phyloP scores from a whole-genome alignment of 2,113 vertebrate genomes.

The Suricata suricatta region DNA sequence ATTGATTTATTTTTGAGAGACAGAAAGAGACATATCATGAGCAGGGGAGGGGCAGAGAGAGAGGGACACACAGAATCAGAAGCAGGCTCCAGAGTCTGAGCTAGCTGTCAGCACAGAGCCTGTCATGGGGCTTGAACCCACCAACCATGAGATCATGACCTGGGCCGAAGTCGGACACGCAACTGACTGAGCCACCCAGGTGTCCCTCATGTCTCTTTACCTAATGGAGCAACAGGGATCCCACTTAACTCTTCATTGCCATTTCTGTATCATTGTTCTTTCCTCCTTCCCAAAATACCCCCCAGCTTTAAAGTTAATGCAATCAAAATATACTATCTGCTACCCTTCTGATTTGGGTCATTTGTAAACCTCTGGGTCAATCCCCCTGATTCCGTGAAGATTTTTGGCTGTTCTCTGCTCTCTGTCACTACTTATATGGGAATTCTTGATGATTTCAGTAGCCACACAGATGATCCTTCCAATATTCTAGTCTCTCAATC shows the following conservation, averaged over 20 bases:
- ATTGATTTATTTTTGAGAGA: no score
- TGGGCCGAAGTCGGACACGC: no score
- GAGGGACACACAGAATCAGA: no score
- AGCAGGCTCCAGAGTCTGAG: no score
- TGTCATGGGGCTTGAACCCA: no score
- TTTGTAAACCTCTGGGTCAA: not conserved
- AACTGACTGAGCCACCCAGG: no score
- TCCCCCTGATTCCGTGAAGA: constrained; percentile 5
- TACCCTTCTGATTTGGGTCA: not conserved
- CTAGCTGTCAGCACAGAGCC: no score
- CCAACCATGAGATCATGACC: no score
- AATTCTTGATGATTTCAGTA: constrained; percentile 15
- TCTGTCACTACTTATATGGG: not conserved
- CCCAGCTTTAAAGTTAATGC: not conserved
- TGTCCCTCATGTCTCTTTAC: not conserved
- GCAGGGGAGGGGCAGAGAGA: no score
- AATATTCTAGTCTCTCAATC: not conserved
- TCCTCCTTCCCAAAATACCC: not conserved
- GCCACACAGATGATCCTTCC: not conserved
- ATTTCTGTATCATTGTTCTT: not conserved
- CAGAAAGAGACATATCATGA: no score
- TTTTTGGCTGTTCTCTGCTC: constrained; percentile 19
- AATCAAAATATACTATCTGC: constrained; percentile 1
- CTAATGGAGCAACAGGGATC: not conserved
- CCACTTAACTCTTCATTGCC: not conserved